Conservation (phyloP, 2,888 invertebrate genomes). For the Stenchaetothrips biformis region DNA sequence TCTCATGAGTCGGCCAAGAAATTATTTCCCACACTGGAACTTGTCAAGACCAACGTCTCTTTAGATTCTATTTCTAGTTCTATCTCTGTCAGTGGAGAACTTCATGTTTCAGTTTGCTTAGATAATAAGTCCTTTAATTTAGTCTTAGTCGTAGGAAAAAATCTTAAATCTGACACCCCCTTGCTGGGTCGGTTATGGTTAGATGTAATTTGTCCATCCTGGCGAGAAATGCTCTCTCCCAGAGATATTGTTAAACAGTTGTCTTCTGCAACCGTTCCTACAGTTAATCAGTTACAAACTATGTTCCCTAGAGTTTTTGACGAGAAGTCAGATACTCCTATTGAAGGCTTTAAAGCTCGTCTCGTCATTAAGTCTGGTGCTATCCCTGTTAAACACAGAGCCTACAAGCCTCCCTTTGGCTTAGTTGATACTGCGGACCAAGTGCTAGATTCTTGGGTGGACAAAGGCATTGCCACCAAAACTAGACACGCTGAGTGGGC, state of each 20-base stretch:
- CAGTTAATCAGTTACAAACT: neutral
- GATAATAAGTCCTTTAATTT: neutral
- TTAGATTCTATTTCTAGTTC: neutral
- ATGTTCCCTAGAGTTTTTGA: neutral
- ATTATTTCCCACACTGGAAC: neutral
- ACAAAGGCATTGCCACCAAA: neutral
- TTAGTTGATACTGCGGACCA: neutral
- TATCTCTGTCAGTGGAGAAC: neutral
- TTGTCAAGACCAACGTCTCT: neutral
- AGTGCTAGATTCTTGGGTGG: neutral
- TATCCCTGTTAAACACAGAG: neutral
- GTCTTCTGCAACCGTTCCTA: neutral
- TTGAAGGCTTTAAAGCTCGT: neutral
- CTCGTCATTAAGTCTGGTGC: neutral
- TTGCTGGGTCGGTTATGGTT: neutral
- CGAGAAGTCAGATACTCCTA: neutral
- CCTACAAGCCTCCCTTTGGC: neutral
- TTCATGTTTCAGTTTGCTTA: neutral
- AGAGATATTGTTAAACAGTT: neutral
- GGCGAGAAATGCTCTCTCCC: neutral
- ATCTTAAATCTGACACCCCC: neutral
- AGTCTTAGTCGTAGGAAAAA: neutral
- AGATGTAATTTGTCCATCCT: neutral
- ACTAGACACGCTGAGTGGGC: neutral
- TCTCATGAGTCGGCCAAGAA: neutral